These are phyloP conservation scores for Branchinecta lynchi DNA, from an alignment of 1,140 invertebrate genomes.

Conservation along the genomic window DNA sequence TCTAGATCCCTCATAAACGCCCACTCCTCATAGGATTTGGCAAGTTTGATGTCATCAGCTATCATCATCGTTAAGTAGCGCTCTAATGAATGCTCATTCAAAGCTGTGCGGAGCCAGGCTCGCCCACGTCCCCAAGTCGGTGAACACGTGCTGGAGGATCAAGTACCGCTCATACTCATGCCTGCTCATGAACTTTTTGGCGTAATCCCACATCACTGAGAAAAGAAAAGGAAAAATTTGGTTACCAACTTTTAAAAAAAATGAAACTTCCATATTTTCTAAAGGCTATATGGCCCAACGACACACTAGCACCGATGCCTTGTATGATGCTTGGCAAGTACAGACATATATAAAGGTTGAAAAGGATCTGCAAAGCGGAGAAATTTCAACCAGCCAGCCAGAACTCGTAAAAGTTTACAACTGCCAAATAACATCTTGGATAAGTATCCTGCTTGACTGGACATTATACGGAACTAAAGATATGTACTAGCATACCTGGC, in stretches of 20 bases:
- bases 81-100: constrained; percentile 78
- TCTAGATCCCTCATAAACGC: constrained; percentile 62
- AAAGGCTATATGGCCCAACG: too few relatives aligned
- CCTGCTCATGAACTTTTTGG: constrained; percentile 49
- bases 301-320: too few relatives aligned
- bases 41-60: constrained; percentile 42
- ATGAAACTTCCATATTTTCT: too few relatives aligned
- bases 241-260: not conserved
- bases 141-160: constrained; percentile 58
- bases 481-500: not conserved
- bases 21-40: constrained; percentile 65
- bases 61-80: constrained; percentile 61
- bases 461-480: too few relatives aligned
- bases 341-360: too few relatives aligned
- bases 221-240: constrained; percentile 14
- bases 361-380: too few relatives aligned
- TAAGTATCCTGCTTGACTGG: too few relatives aligned
- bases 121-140: constrained; percentile 55
- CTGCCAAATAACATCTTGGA: too few relatives aligned
- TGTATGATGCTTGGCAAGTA: too few relatives aligned
- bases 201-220: constrained; percentile 31
- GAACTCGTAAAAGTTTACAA: too few relatives aligned
- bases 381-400: too few relatives aligned
- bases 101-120: constrained; percentile 65
- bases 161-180: constrained; percentile 72